Base-by-base conservation (phyloP, 2,113 vertebrate genomes). In the Epinephelus fuscoguttatus region DNA sequence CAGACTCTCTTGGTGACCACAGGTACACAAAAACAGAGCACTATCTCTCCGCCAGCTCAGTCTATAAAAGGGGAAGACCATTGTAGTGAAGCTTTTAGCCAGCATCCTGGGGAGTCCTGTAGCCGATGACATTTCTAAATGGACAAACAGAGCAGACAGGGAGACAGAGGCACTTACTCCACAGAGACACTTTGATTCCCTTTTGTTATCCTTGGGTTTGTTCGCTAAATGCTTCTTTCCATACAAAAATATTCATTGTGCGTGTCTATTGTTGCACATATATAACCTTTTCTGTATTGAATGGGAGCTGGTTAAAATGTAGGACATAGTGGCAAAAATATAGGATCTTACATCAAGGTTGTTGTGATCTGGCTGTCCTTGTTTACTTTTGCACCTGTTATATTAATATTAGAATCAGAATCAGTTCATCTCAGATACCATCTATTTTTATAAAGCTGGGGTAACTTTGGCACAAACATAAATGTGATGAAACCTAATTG, bases 51-150 rank as follows among this genome's bases (percentile, higher is more conserved):
- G 84, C 49, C 76, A 88, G 87, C 70, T 87, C 85, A 84, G 70
- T 75, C 89, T 89, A 78, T 90, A 91, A 92, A 92, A 87, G 70
- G 70, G 30, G 56, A 89, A 56, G 74, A 83, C 80, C 73, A 87
- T 90, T 86, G 85, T 87, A 52, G 67, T 52, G 80, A 85, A 75
- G 92, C 90, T 89, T 88, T 93, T 91, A 93, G 90, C 86, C 40
- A 27, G 85, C 62, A 59, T 92, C 84, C 80, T 77, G 78, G 90
- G 86, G 80, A 92, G 91, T 91, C 89, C 89, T 53, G 23, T 47
- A 64, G 89, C 84, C 69, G 63, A 30, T 92, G 93, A 91, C 91
- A 94, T 94, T 93, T 94, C 75, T 70, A 87, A 88, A 89, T 86
- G 85, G 86, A 89, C 88, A 88, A 88, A 92, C 83, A 84, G 81